phyloP scores from a whole-genome alignment of 2,113 vertebrate genomes.

The Mandrillus leucophaeus region DNA sequence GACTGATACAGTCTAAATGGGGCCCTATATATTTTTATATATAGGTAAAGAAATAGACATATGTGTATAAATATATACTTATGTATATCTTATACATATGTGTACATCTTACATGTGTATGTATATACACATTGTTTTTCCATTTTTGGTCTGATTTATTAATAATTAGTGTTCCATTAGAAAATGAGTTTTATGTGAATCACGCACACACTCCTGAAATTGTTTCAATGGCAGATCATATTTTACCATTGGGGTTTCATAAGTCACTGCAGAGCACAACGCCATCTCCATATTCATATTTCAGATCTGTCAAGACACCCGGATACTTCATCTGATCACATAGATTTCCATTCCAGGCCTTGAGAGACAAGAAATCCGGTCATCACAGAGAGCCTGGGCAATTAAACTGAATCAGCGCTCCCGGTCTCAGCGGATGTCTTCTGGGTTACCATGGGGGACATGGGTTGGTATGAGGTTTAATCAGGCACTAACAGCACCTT shows the following conservation, averaged over 20 bases:
- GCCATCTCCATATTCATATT: constrained; percentile 87
- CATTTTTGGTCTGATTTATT: constrained; percentile 76
- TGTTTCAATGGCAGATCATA: constrained; percentile 75
- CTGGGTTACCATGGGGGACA: constrained; percentile 85
- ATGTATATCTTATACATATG: neutral
- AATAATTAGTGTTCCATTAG: constrained; percentile 80
- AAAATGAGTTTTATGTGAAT: constrained; percentile 74
- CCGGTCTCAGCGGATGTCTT: constrained; percentile 84
- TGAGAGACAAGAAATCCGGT: constrained; percentile 83
- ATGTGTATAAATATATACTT: neutral
- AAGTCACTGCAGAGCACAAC: constrained; percentile 78
- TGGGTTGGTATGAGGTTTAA: constrained; percentile 87
- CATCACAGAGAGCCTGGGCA: constrained; percentile 84
- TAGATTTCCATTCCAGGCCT: constrained; percentile 82
- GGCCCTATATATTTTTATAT: neutral
- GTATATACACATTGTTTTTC: neutral
- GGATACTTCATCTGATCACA: constrained; percentile 82
- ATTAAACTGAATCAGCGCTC: constrained; percentile 85
- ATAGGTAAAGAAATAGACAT: neutral
- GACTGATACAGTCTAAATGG: neutral
- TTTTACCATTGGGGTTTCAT: constrained; percentile 79
- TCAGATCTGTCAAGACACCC: constrained; percentile 84
- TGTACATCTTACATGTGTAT: neutral
- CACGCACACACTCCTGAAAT: constrained; percentile 73
- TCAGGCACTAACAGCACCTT: constrained; percentile 88